Conservation (phyloP, 64 coral and sea anemone species). For the Dendrophyllia cribrosa region DNA sequence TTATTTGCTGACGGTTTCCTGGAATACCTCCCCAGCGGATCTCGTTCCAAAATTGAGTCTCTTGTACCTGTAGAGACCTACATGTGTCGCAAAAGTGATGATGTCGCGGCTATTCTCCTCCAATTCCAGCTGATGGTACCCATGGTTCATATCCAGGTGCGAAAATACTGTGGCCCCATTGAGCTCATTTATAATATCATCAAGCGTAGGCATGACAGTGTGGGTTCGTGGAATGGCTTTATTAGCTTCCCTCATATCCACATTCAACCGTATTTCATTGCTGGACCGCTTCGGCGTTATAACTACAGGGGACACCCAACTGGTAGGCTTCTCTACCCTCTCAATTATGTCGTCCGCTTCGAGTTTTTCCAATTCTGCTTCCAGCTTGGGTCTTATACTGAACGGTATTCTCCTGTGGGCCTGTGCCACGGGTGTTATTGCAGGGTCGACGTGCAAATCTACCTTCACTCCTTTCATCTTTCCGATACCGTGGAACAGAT, state of each 20-base stretch:
- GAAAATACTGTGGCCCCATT: conserved; percentile 35
- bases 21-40: conserved; percentile 14
- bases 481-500: conserved; percentile 15
- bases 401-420: neutral
- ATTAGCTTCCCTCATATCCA: conserved; percentile 57
- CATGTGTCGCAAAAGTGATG: conserved; percentile 48
- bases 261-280: conserved; percentile 32
- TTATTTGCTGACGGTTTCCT: neutral
- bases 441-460: neutral
- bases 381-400: no score
- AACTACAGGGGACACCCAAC: conserved; percentile 41
- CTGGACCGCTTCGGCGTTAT: conserved; percentile 13
- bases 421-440: neutral
- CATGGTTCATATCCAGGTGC: conserved; percentile 76
- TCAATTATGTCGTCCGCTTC: no score
- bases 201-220: conserved; percentile 1
- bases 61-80: conserved; percentile 53
- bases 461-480: conserved; percentile 29
- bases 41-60: conserved; percentile 38
- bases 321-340: neutral
- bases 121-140: conserved; percentile 72
- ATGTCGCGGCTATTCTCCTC: conserved; percentile 58
- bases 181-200: conserved; percentile 30
- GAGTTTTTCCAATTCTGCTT: no score
- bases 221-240: conserved; percentile 40